A percentile compares a stretch with the other conserved stretches of the same genome.
Evolutionary conservation across 2,888 invertebrate species (phyloP).

Genomic region (Idaea biselata): DNA sequence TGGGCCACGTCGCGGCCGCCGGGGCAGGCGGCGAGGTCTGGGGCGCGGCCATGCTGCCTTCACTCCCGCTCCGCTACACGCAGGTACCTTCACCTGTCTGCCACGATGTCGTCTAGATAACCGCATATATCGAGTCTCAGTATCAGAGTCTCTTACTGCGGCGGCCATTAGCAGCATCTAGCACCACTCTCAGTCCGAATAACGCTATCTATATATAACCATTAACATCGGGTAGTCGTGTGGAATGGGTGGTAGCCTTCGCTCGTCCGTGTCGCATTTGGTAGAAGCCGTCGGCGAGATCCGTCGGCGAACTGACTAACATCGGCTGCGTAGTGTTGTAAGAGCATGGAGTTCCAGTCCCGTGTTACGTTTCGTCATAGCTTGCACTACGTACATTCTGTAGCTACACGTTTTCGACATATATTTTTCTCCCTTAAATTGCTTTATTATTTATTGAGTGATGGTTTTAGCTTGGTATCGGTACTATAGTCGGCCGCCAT

Average conservation of each 20-base stretch:
- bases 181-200: constrained; percentile 22
- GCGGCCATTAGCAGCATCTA: background rate
- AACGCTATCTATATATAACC: constrained; percentile 22
- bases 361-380: background rate
- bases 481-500: background rate
- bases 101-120: background rate
- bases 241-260: constrained; percentile 17
- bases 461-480: constrained; percentile 1
- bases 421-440: constrained; percentile 3
- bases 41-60: constrained; percentile 61
- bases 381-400: constrained; percentile 21
- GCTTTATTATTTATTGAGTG: background rate
- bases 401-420: constrained; percentile 13
- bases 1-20: constrained; percentile 31
- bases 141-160: background rate
- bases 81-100: constrained; percentile 47
- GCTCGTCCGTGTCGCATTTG: constrained; percentile 19
- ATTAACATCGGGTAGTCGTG: constrained; percentile 9
- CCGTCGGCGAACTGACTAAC: background rate
- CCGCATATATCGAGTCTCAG: background rate
- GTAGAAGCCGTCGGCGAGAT: constrained; percentile 14
- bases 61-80: constrained; percentile 61
- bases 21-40: constrained; percentile 54
- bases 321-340: constrained; percentile 6
- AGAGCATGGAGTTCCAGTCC: constrained; percentile 23